Conservation (phyloP, 2,888 invertebrate species). For the Cheilosia soror region DNA sequence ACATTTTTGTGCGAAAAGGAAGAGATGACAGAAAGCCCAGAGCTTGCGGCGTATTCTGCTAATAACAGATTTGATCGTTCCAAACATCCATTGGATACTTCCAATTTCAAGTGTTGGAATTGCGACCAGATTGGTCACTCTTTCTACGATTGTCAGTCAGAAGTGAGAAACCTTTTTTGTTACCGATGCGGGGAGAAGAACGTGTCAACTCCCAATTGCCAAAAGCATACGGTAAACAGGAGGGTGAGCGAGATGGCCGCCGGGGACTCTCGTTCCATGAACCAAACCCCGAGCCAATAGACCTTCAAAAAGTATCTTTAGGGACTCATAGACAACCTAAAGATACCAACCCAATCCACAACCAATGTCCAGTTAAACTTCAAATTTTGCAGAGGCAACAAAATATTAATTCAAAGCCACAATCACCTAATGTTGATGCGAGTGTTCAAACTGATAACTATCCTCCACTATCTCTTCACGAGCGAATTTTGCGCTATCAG, state of each 20-base stretch:
- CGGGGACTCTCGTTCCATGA: constrained; percentile 2
- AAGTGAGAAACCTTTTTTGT: not conserved
- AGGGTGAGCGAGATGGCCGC: not conserved
- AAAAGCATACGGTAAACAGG: not conserved
- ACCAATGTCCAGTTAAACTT: no score
- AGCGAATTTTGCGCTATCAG: not conserved
- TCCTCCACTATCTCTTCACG: not conserved
- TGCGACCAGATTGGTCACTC: not conserved
- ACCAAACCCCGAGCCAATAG: not conserved
- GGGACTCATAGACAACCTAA: not conserved
- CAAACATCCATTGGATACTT: not conserved
- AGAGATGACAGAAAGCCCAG: not conserved
- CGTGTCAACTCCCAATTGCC: not conserved
- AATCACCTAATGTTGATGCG: not conserved
- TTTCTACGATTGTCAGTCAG: not conserved
- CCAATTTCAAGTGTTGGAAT: not conserved
- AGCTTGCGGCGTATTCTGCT: not conserved
- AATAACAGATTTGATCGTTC: not conserved
- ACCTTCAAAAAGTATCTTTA: not conserved
- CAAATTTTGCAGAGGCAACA: not conserved
- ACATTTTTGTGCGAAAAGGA: not conserved
- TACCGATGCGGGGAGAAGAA: not conserved
- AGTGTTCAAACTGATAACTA: not conserved
- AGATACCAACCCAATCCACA: no score
- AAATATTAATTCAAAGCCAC: not conserved